Evolutionary conservation across 2,888 invertebrate species (phyloP), one percentile per base, ranked within the genome.

Genomic region (Rhagonycha lutea): DNA sequence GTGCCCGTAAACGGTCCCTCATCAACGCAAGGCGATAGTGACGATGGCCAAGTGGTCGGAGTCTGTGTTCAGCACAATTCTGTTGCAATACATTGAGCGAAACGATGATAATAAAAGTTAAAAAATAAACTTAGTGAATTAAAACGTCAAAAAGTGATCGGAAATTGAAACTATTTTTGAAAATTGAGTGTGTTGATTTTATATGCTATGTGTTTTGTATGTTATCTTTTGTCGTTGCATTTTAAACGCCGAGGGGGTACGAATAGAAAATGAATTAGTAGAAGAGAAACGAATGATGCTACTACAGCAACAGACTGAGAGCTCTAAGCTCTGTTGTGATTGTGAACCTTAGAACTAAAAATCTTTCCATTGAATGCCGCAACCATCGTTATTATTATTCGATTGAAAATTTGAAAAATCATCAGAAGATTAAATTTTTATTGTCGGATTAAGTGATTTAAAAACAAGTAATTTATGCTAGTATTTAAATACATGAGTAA

Each of bases 31-130:
- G 72, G 65, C 83, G 91, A 91, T 81, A 88, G 91, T 81, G 93
- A 93, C 82, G 94, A 94, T 85, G 94, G 94, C 84, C 94, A 95
- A 82, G 94, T 96, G 95, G 94, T 96, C 85, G 95, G 94, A 80
- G 96, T 96, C 83, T 96, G 96, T 89, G 94, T 96, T 86, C 95
- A 95, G 89, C 96, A 96, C 90, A 95, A 95, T 90, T 96, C 97
- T 84, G 96, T 97, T 86, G 96, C 95, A 88, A 97, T 96, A 88
- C 97, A 97, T 89, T 93, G 89, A 90, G 74, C 71, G 76, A 61
- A 68, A 70, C 47, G 69, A 70, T 61, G 69, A 70, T 24, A 65
- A 24, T 65, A 65, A 65, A 14, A 65, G 47, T 47, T 47, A 65
- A 65, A 65, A 24, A 65, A 65, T 24, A 72, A 72, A 61, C 28